Base-by-base conservation (phyloP, 2,888 invertebrate genomes). In the Agriopis marginaria region DNA sequence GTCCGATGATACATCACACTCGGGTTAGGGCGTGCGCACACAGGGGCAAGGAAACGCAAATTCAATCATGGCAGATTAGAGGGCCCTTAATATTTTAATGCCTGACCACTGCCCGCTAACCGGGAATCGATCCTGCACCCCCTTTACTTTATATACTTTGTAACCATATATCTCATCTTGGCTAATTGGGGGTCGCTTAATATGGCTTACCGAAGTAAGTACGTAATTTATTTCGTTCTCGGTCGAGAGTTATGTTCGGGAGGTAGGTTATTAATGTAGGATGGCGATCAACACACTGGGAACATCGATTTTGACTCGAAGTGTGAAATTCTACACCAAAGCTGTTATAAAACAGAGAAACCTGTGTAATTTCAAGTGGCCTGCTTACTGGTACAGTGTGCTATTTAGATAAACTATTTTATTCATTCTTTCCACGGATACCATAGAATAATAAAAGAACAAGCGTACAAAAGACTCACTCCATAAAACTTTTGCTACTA, bases 1-100 rank as follows among this genome's bases (percentile, higher is more conserved):
- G 49, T 67, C 12, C 62, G 74, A 82, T 86, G 82, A 86, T 82
- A 84, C 82, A 86, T 85, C 82, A 82, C 81, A 82, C 74, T 84
- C 82, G 85, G 86, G 83, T 86, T 85, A 86, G 85, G 84, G 84
- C 83, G 79, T 76, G 80, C 80, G 75, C 80, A 83, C 84, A 85
- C 70, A 81, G 84, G 84, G 79, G 82, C 84, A 79, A 77, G 83
- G 87, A 87, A 88, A 91, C 88, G 90, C 89, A 91, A 93, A 92
- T 94, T 94, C 93, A 94, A 94, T 93, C 93, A 93, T 90, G 88
- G 92, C 83, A 89, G 93, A 94, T 94, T 94, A 93, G 86, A 85
- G 85, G 74, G 81, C 90, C 92, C 89, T 90, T 90, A 92, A 93
- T 93, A 92, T 93, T 93, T 93, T 92, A 93, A 93, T 91, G 92